Evolutionary conservation across 2,113 vertebrate genomes (phyloP).

Genomic region (Sialia sialis): DNA sequence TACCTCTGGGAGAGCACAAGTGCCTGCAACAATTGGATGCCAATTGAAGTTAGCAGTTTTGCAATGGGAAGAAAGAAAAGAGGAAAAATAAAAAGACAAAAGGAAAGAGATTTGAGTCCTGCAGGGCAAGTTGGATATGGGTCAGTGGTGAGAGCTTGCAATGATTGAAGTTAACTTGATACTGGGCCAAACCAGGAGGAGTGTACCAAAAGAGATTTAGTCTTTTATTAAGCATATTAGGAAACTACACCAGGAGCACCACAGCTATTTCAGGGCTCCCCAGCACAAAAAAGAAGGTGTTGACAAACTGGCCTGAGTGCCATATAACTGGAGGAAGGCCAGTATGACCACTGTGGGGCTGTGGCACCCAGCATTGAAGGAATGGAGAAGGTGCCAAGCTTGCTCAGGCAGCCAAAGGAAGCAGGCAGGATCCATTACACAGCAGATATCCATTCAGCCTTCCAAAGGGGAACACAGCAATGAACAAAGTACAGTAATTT

Average conservation of each 20-base stretch:
- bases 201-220: neutral
- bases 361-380: neutral
- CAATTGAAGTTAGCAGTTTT: neutral
- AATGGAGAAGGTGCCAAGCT: neutral
- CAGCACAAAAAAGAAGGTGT: neutral
- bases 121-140: neutral
- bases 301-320: neutral
- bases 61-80: neutral
- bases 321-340: neutral
- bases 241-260: neutral
- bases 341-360: neutral
- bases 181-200: neutral
- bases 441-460: neutral
- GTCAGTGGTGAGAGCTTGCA: neutral
- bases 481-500: neutral
- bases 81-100: neutral
- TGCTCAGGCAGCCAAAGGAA: neutral
- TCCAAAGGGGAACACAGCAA: neutral
- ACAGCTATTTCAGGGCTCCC: neutral
- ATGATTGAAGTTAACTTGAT: neutral
- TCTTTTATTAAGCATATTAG: neutral
- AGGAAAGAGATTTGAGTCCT: neutral
- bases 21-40: neutral
- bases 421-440: accelerated
- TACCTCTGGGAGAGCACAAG: neutral